These are phyloP conservation scores for Chionoecetes opilio DNA, from an alignment of 1,140 invertebrate species.

Conservation along the genomic window DNA sequence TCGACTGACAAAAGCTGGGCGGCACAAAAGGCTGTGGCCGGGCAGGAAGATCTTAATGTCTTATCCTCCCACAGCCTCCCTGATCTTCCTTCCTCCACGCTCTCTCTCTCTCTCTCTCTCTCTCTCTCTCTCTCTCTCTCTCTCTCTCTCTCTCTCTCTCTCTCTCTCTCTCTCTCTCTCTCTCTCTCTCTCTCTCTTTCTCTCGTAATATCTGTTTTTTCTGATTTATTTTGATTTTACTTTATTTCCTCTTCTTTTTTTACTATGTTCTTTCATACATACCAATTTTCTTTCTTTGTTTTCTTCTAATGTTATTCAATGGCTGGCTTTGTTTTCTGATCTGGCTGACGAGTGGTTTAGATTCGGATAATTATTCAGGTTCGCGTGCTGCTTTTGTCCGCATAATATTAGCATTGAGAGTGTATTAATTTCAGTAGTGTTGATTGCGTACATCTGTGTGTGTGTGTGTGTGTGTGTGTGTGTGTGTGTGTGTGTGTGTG, in stretches of 20 bases:
- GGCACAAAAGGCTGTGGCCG: neutral
- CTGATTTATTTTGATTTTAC: neutral
- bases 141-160: neutral
- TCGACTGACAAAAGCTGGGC: neutral
- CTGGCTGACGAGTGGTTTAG: neutral
- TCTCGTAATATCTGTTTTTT: neutral
- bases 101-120: slow-evolving; percentile 21
- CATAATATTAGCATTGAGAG: neutral
- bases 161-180: neutral
- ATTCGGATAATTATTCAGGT: neutral
- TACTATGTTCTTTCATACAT: neutral
- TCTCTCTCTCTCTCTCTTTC: neutral
- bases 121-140: neutral
- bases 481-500: neutral
- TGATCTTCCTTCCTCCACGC: neutral
- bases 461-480: neutral
- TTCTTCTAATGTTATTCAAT: neutral
- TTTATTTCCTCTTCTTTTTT: neutral
- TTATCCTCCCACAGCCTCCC: neutral
- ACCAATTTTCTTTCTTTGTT: neutral
- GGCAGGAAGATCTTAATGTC: neutral
- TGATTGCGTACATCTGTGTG: neutral
- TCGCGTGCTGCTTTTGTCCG: neutral
- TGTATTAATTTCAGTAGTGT: too few species aligned
- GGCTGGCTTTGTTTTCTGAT: neutral